phyloP scores from a whole-genome alignment of 2,113 vertebrate genomes.

The Indicator indicator region DNA sequence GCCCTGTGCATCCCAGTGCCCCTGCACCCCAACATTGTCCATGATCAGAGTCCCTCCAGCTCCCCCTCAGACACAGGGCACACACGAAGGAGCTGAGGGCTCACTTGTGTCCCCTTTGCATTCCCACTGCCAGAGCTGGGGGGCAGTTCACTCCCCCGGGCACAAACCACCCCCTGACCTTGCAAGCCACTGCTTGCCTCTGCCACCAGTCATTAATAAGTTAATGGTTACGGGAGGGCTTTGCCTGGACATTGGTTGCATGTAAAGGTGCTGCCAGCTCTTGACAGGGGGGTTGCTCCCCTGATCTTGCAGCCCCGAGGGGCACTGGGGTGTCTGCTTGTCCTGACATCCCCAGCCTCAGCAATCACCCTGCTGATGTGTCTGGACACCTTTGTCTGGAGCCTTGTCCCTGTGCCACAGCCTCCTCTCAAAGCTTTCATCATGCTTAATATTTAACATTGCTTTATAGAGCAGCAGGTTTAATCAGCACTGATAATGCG shows the following conservation, averaged over 20 bases:
- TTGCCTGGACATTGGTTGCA: background rate
- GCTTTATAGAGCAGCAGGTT: constrained; percentile 64
- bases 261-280: accelerated
- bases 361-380: accelerated
- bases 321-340: accelerated
- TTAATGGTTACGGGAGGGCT: constrained; percentile 65
- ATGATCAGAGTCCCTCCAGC: background rate
- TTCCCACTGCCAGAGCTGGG: background rate
- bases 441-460: constrained; percentile 76
- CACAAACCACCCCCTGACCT: constrained; percentile 64
- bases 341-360: background rate
- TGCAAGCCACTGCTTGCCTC: background rate
- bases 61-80: accelerated
- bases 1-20: background rate
- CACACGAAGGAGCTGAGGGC: background rate
- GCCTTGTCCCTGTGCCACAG: accelerated
- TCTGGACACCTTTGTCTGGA: accelerated
- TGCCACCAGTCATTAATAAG: constrained; percentile 57
- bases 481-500: constrained; percentile 70
- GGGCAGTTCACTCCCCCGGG: background rate
- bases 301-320: accelerated
- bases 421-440: background rate
- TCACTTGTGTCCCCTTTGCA: background rate
- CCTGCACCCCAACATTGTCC: background rate
- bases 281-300: background rate